Base-by-base conservation (phyloP, 1,140 invertebrate genomes). In the Cydia fagiglandana region DNA sequence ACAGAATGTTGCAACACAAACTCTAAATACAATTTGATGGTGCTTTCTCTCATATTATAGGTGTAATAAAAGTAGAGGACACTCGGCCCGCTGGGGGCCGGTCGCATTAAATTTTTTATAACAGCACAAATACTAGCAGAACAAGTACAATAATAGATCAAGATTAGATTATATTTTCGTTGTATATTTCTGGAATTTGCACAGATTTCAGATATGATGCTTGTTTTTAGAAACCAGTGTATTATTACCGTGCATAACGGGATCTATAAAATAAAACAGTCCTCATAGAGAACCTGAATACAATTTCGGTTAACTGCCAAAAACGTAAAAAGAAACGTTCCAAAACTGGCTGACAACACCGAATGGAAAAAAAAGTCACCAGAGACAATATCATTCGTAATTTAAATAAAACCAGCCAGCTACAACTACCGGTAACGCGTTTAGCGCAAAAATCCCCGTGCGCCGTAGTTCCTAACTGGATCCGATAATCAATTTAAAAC, bases 401-500 rank as follows among this genome's bases (percentile, higher is more conserved):
- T 73, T 47, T 73, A 73, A 53, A 20, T 53, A 53, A 53, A 47
- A 30, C 73, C 73, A 53, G 73, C 73, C 41, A 30, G 73, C 41
- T 73, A 73, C 64, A 68, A 56, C 64, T 68, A 68, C 64, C 28
- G 64, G 64, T 68, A 68, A 68, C 12, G 45, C 38, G 56, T 75
- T 81, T 79, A 86, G 84, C 80, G 80, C 76, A 74, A 79, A 83
- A 84, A 79, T 83, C 87, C 87, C 84, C 76, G 73, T 78, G 50
- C 84, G 74, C 82, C 79, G 84, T 92, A 92, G 90, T 92, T 90
- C 81, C 78, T 91, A 92, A 92, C 89, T 89, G 89, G 88, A 91
- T 90, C 87, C 90, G 84, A 92, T 91, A 89, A 91, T 91, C 88
- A 91, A 92, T 91, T 91, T 91, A 68, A 30, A 68, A 68, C 64